Evolutionary conservation across 2,113 vertebrate genomes (phyloP).

Genomic region (Microtus pennsylvanicus): DNA sequence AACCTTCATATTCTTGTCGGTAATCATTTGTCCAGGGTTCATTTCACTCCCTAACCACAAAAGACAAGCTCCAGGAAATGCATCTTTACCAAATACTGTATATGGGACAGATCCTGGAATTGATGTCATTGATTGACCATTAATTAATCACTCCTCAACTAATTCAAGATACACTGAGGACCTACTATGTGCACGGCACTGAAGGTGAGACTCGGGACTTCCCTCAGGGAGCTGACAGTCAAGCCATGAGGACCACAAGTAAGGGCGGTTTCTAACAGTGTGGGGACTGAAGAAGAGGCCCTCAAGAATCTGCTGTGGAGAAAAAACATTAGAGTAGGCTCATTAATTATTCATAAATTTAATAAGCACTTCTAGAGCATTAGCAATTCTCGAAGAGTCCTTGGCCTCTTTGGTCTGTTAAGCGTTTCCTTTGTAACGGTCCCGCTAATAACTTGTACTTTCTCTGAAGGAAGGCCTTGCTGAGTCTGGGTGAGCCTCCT

Average conservation of each 20-base stretch:
- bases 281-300: neutral
- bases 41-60: neutral
- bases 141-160: neutral
- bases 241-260: neutral
- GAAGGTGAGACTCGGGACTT: neutral
- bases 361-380: constrained; percentile 33
- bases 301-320: neutral
- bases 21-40: constrained; percentile 37
- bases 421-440: constrained; percentile 51
- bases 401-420: constrained; percentile 46
- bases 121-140: neutral
- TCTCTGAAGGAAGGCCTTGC: constrained; percentile 43
- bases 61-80: constrained; percentile 8
- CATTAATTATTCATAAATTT: constrained; percentile 53
- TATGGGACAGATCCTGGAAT: neutral
- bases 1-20: neutral
- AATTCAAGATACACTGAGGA: neutral
- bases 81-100: neutral
- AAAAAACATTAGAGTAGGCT: neutral
- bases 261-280: neutral
- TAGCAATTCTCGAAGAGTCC: constrained; percentile 42
- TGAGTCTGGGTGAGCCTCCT: neutral
- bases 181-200: neutral
- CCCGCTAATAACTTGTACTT: neutral
- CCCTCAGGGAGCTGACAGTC: neutral